Evolutionary conservation across 2,113 vertebrate species (phyloP).

Genomic region (Numenius arquata): DNA sequence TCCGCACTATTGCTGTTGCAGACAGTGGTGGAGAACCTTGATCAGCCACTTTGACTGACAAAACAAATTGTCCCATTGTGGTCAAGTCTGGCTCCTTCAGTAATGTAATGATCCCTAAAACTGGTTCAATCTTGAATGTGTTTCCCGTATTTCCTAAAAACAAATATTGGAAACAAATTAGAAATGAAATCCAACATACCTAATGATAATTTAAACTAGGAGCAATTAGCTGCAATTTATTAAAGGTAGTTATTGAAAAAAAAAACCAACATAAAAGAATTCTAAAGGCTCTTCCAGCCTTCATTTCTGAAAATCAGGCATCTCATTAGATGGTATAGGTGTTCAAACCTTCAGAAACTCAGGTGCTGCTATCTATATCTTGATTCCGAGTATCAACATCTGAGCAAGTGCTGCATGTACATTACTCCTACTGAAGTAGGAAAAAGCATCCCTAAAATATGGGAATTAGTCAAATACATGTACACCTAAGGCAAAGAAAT

Average conservation of each 20-base stretch:
- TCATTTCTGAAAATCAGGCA: neutral
- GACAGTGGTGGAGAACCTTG: conserved; percentile 87
- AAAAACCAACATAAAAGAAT: neutral
- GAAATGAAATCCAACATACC: neutral
- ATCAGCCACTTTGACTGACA: conserved; percentile 90
- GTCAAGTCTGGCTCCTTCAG: conserved; percentile 89
- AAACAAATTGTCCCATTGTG: conserved; percentile 87
- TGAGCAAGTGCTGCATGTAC: neutral
- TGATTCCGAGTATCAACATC: neutral
- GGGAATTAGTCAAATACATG: conserved; percentile 33
- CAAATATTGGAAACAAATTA: conserved; percentile 50
- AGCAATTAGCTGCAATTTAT: neutral
- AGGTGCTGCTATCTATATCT: neutral
- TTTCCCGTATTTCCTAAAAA: conserved; percentile 89
- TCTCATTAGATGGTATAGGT: neutral
- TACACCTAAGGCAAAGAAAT: conserved; percentile 52
- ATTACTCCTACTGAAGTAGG: neutral
- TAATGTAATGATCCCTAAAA: conserved; percentile 90
- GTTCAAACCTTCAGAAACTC: neutral
- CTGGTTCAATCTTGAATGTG: conserved; percentile 90
- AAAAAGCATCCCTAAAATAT: neutral
- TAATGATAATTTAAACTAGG: neutral
- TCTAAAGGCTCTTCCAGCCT: neutral
- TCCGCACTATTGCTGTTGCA: conserved; percentile 86
- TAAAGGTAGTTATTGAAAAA: neutral